Conservation (phyloP, 2,797 vertebrate genomes). For the Moxostoma hubbsi region DNA sequence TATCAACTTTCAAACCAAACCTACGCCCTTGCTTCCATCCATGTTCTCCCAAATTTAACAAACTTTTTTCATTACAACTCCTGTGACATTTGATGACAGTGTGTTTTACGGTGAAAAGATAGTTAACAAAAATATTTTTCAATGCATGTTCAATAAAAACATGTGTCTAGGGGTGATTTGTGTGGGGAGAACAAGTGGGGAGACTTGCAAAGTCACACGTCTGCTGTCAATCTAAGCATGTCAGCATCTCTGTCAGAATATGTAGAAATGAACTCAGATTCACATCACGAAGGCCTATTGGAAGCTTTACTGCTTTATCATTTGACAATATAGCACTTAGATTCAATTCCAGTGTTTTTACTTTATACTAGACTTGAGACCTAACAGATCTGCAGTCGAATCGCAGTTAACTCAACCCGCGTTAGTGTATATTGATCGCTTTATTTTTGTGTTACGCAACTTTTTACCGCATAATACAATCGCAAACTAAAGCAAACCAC, state of each 20-base stretch:
- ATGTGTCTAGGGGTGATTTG: neutral
- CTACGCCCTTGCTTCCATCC: too few species aligned
- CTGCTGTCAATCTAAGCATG: neutral
- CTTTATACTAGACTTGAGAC: neutral
- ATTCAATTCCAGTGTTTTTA: neutral
- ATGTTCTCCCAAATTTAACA: neutral
- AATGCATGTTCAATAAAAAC: neutral
- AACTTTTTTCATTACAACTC: neutral
- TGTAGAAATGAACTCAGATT: neutral
- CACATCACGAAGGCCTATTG: neutral
- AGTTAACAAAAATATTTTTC: neutral
- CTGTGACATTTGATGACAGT: neutral
- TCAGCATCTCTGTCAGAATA: neutral
- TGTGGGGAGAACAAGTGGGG: too few species aligned
- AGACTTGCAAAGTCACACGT: neutral
- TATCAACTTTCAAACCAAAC: too few species aligned
- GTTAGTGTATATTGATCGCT: constrained; percentile 4
- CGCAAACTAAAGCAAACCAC: constrained; percentile 18
- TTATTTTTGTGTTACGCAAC: constrained; percentile 50
- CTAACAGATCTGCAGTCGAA: neutral
- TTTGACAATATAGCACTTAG: neutral
- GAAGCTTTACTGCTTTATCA: neutral
- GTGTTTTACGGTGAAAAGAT: neutral
- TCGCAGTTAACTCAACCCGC: neutral
- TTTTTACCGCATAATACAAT: constrained; percentile 36